Evolutionary conservation across 1,140 invertebrate genomes (phyloP).

Genomic region (Papilio helenus): DNA sequence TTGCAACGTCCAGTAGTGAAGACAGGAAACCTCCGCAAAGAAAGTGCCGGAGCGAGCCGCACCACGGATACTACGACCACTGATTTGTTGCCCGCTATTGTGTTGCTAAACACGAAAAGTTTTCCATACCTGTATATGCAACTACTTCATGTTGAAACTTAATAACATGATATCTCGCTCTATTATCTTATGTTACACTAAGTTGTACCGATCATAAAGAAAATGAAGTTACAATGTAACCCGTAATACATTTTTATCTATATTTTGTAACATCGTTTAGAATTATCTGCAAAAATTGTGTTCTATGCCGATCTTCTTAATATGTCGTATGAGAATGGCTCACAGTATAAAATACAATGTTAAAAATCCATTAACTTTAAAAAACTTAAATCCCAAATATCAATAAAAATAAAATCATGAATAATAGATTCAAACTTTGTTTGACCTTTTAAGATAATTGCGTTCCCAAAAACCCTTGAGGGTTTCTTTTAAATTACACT

Average conservation of each 20-base stretch:
- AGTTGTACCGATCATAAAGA: background rate
- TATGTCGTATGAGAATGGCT: background rate
- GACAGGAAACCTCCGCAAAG: slow-evolving; percentile 6
- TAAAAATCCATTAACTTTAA: too few relatives aligned
- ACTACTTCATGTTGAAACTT: background rate
- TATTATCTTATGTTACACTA: background rate
- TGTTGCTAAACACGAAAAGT: background rate
- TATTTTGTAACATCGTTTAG: background rate
- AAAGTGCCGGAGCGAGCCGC: background rate
- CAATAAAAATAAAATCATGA: background rate
- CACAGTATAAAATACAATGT: too few relatives aligned
- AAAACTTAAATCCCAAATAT: background rate
- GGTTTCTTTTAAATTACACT: background rate
- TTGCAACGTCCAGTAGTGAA: background rate
- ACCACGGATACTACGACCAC: background rate
- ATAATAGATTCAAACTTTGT: background rate
- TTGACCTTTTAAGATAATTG: background rate
- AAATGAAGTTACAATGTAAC: background rate
- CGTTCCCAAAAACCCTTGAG: background rate
- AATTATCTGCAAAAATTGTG: background rate
- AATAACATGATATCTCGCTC: too few relatives aligned
- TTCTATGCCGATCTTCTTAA: background rate
- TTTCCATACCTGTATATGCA: background rate
- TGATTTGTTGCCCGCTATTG: slow-evolving; percentile 20
- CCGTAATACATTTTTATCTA: background rate